Evolutionary conservation across 2,113 vertebrate species (phyloP).

Genomic region (Silurus asotus): DNA sequence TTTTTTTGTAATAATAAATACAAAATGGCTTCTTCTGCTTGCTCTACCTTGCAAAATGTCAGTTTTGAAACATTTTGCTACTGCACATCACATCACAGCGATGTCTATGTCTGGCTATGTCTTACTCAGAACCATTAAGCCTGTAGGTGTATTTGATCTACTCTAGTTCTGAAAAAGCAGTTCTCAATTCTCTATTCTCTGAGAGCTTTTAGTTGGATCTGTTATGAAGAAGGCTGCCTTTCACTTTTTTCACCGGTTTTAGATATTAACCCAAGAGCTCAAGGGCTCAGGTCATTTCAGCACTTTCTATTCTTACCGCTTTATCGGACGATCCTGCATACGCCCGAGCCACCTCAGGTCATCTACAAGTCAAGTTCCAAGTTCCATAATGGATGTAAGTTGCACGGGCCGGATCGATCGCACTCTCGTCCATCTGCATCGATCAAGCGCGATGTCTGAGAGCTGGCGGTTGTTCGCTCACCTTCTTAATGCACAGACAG

Average conservation of each 20-base stretch:
- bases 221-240: not conserved
- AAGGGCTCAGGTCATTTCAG: not conserved
- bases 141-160: not conserved
- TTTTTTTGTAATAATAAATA: too few species aligned
- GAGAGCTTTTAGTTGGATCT: not conserved
- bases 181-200: not conserved
- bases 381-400: conserved; percentile 40
- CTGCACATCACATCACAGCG: not conserved
- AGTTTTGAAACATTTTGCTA: not conserved
- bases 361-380: conserved; percentile 38
- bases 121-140: not conserved
- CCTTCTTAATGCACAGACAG: conserved; percentile 32
- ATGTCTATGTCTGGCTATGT: not conserved
- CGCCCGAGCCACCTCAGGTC: not conserved
- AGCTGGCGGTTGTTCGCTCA: conserved; percentile 11
- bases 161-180: not conserved
- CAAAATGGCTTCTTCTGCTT: not conserved
- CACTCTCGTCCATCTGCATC: conserved; percentile 31
- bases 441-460: conserved; percentile 31
- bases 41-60: too few species aligned
- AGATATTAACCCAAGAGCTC: not conserved
- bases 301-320: not conserved
- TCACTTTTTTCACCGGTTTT: not conserved
- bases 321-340: not conserved
- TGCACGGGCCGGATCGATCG: conserved; percentile 26